Evolutionary conservation across 1,140 invertebrate genomes (phyloP).

Genomic region (Druon quercuslanigerum): DNA sequence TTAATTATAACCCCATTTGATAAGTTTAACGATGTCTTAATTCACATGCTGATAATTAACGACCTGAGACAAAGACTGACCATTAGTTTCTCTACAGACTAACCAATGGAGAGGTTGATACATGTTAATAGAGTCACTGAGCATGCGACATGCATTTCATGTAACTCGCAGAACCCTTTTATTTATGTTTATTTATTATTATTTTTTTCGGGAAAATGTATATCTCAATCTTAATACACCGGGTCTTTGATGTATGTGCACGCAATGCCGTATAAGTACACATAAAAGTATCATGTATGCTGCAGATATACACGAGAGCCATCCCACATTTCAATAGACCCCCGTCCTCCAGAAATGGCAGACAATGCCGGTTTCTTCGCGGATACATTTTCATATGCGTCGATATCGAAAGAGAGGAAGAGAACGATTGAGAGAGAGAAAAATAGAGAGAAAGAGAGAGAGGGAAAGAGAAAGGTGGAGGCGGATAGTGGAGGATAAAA

Average conservation of each 20-base stretch:
- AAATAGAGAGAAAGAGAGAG: too few species aligned
- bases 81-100: background rate
- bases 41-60: conserved; percentile 20
- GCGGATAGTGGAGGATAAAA: background rate
- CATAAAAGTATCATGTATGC: background rate
- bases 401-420: conserved; percentile 38
- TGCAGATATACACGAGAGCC: conserved; percentile 13
- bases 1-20: conserved; percentile 24
- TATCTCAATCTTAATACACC: conserved; percentile 18
- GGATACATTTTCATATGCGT: conserved; percentile 34
- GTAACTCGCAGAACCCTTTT: background rate
- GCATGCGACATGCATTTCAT: conserved; percentile 15
- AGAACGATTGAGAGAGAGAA: too few species aligned
- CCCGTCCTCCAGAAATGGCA: conserved; percentile 7
- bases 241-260: conserved; percentile 16
- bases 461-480: too few species aligned
- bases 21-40: conserved; percentile 27
- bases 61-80: conserved; percentile 11
- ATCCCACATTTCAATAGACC: conserved; percentile 28
- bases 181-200: background rate
- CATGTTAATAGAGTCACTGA: conserved; percentile 11
- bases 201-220: conserved; percentile 9
- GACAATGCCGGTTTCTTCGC: conserved; percentile 22
- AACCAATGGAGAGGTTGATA: background rate
- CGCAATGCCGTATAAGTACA: conserved; percentile 6